A percentile compares a stretch with the other conserved stretches of the same genome.
phyloP scores from a whole-genome alignment of 1,140 invertebrate genomes.

The Meloidogyne floridensis region DNA sequence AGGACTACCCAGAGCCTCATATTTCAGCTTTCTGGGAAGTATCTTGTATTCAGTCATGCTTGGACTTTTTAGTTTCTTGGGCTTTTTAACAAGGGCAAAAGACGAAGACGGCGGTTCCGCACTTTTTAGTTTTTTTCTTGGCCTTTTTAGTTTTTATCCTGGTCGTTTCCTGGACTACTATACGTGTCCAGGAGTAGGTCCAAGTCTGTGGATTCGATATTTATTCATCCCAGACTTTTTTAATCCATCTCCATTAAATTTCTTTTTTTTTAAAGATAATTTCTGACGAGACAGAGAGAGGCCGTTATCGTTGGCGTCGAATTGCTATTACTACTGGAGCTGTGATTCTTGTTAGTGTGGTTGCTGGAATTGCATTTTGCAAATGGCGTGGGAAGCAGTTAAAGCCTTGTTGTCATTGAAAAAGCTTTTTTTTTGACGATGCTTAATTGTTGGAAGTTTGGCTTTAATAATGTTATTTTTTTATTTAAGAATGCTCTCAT shows the following conservation, averaged over 20 bases:
- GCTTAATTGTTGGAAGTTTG: background rate
- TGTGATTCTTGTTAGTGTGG: background rate
- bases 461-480: background rate
- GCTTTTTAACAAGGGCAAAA: too few relatives aligned
- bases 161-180: too few relatives aligned
- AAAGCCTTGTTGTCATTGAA: background rate
- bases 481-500: background rate
- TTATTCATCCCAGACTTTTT: too few relatives aligned
- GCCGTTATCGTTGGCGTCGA: background rate
- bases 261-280: background rate
- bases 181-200: too few relatives aligned
- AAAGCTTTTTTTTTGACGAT: background rate
- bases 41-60: too few relatives aligned
- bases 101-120: too few relatives aligned
- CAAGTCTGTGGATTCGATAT: too few relatives aligned
- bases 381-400: background rate
- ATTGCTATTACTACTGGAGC: background rate
- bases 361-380: background rate
- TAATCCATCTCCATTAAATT: background rate
- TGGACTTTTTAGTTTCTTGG: too few relatives aligned
- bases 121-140: too few relatives aligned
- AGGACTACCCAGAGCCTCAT: too few relatives aligned
- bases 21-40: too few relatives aligned
- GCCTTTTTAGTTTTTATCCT: too few relatives aligned
- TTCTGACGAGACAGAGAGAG: background rate